Conservation (phyloP, 2,797 vertebrate genomes). For the Anguilla megastoma region DNA sequence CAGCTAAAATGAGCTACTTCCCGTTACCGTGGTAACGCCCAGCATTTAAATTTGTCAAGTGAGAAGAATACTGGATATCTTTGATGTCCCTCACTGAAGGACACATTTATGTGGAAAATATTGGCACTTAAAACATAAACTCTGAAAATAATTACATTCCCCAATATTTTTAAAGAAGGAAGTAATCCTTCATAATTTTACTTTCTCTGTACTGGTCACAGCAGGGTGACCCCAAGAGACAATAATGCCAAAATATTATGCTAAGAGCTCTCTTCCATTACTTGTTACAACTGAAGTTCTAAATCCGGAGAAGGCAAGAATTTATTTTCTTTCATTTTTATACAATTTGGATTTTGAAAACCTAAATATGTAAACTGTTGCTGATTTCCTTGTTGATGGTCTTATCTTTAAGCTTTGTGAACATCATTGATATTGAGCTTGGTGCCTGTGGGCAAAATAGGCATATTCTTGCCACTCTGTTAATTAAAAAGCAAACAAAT, state of each 20-base stretch:
- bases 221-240: constrained; percentile 63
- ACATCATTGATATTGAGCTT: too few relatives aligned
- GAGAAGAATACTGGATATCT: constrained; percentile 41
- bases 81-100: constrained; percentile 55
- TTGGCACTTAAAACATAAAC: constrained; percentile 60
- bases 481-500: too few relatives aligned
- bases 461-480: too few relatives aligned
- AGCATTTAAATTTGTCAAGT: constrained; percentile 47
- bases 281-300: constrained; percentile 53
- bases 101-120: constrained; percentile 57
- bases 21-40: background rate
- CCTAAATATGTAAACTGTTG: too few relatives aligned
- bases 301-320: constrained; percentile 62
- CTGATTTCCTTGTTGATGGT: too few relatives aligned
- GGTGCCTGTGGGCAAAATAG: too few relatives aligned
- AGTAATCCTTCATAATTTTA: constrained; percentile 64
- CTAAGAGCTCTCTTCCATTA: constrained; percentile 63
- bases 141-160: constrained; percentile 69
- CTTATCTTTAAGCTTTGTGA: too few relatives aligned
- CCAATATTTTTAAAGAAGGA: constrained; percentile 57
- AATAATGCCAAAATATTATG: constrained; percentile 71
- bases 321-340: constrained; percentile 69
- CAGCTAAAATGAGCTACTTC: background rate
- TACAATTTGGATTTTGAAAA: constrained; percentile 33
- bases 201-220: constrained; percentile 64